Conservation (phyloP, 2,797 vertebrate genomes). For the Brotula barbata region DNA sequence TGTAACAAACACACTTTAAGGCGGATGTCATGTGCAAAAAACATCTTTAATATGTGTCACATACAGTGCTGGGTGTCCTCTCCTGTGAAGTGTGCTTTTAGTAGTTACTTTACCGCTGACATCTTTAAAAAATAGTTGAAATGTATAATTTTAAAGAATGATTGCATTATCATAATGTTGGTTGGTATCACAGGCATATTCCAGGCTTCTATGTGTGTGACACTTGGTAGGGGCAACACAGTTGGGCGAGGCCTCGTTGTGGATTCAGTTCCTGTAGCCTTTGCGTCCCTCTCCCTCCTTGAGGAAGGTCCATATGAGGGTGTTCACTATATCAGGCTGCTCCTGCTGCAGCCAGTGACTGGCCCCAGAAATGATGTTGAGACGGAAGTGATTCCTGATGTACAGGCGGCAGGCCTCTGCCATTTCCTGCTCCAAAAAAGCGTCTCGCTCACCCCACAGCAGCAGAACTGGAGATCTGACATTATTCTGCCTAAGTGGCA, state of each 20-base stretch:
- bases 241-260: conserved; percentile 26
- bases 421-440: conserved; percentile 95
- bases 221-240: not conserved
- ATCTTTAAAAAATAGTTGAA: conserved; percentile 65
- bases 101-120: conserved; percentile 50
- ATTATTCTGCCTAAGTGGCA: conserved; percentile 88
- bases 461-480: conserved; percentile 91
- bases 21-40: conserved; percentile 90
- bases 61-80: conserved; percentile 39
- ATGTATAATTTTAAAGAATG: conserved; percentile 71
- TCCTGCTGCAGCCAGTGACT: conserved; percentile 99
- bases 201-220: conserved; percentile 64
- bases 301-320: conserved; percentile 98
- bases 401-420: conserved; percentile 92
- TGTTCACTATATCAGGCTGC: conserved; percentile 96
- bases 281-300: conserved; percentile 91
- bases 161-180: conserved; percentile 74
- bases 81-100: conserved; percentile 77
- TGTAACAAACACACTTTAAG: conserved; percentile 87
- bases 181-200: conserved; percentile 76
- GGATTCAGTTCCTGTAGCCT: conserved; percentile 80
- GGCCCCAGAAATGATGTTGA: conserved; percentile 93
- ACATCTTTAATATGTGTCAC: conserved; percentile 62
- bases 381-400: conserved; percentile 92
- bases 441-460: conserved; percentile 94